Percentiles rank a stretch among this genome's conserved stretches.
Conservation (phyloP, 2,797 vertebrate genomes). For the Setipinna tenuifilis region DNA sequence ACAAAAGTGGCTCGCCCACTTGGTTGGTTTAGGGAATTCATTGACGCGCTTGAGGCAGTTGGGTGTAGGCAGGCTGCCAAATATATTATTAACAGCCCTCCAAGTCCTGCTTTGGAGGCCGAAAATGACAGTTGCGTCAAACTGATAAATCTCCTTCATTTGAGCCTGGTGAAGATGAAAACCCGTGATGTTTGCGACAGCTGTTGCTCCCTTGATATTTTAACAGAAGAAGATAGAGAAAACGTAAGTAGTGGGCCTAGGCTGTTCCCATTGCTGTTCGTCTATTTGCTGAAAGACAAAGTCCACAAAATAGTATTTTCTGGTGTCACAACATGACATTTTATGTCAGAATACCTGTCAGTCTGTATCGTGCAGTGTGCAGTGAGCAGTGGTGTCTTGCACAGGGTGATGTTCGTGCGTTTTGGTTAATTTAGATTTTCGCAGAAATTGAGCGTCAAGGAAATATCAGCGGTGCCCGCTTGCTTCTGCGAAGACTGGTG, state of each 20-base stretch:
- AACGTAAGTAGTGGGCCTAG: constrained; percentile 78
- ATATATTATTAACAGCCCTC: constrained; percentile 71
- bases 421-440: constrained; percentile 76
- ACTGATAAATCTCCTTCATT: constrained; percentile 74
- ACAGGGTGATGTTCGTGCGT: too few relatives aligned
- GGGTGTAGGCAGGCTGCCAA: constrained; percentile 75
- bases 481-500: constrained; percentile 81
- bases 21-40: constrained; percentile 79
- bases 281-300: too few relatives aligned
- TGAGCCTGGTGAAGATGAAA: constrained; percentile 74
- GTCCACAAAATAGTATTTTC: too few relatives aligned
- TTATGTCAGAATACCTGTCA: too few relatives aligned
- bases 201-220: constrained; percentile 60
- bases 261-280: too few relatives aligned
- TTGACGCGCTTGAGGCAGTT: constrained; percentile 68
- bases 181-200: constrained; percentile 58
- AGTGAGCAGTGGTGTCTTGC: too few relatives aligned
- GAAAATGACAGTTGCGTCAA: constrained; percentile 74
- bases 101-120: constrained; percentile 71
- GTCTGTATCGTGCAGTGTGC: too few relatives aligned
- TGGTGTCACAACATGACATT: too few relatives aligned
- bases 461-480: constrained; percentile 71
- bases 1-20: constrained; percentile 19
- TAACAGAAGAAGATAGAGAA: constrained; percentile 75
- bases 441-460: constrained; percentile 61